Evolutionary conservation across 2,888 invertebrate species (phyloP).

Genomic region (Phyllotreta cruciferae): DNA sequence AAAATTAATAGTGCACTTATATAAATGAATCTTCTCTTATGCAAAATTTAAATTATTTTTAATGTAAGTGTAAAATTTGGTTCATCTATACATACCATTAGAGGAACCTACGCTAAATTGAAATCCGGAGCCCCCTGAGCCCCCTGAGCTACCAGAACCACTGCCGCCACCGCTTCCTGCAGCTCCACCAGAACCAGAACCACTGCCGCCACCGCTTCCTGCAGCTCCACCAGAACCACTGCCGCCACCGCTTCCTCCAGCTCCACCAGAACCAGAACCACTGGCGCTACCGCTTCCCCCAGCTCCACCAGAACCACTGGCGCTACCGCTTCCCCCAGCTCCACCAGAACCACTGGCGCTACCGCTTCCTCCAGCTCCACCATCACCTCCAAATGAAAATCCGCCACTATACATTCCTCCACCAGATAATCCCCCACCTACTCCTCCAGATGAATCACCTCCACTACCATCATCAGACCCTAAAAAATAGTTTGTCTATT

Average conservation of each 20-base stretch:
- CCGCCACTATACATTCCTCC: neutral
- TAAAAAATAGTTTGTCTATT: neutral
- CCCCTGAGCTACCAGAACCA: too few relatives aligned
- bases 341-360: neutral
- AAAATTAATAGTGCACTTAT: too few relatives aligned
- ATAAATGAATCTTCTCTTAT: too few relatives aligned
- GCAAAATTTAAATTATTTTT: too few relatives aligned
- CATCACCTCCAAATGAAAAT: neutral
- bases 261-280: constrained; percentile 2
- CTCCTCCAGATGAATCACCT: constrained; percentile 8
- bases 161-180: neutral
- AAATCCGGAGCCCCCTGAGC: too few relatives aligned
- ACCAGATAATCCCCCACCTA: constrained; percentile 1
- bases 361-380: neutral
- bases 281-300: neutral
- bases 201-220: neutral
- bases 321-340: neutral
- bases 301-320: constrained; percentile 1
- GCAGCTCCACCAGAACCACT: neutral
- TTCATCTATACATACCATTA: neutral
- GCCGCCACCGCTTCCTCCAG: constrained; percentile 7
- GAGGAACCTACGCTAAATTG: too few relatives aligned
- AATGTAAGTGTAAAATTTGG: neutral
- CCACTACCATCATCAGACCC: neutral
- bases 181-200: neutral